Percentiles rank a stretch among this genome's conserved stretches.
Conservation (phyloP, 92 coral and sea anemone species). For the Porites lobata region DNA sequence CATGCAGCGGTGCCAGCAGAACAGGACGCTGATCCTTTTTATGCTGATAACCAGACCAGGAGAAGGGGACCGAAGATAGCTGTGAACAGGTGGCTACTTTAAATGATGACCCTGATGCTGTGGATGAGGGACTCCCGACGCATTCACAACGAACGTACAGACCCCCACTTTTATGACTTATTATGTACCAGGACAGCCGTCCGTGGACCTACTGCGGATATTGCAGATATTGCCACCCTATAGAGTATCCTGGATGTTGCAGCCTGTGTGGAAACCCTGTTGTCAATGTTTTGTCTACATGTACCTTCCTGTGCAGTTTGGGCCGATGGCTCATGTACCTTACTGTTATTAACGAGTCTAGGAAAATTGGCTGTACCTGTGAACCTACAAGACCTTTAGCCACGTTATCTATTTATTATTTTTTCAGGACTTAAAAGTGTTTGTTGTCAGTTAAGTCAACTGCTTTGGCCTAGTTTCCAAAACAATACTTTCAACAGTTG, state of each 20-base stretch:
- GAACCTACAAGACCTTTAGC: too few relatives aligned
- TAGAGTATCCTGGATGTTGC: conserved; percentile 6
- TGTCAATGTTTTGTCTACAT: neutral
- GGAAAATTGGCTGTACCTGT: too few relatives aligned
- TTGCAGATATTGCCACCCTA: too few relatives aligned
- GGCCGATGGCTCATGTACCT: too few relatives aligned
- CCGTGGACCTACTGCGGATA: conserved; percentile 12
- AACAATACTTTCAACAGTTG: too few relatives aligned
- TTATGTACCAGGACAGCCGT: conserved; percentile 19
- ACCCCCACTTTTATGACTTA: conserved; percentile 31
- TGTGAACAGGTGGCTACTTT: neutral
- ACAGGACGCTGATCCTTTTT: conserved; percentile 1
- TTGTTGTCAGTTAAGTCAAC: too few relatives aligned
- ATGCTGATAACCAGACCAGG: neutral
- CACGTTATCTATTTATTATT: too few relatives aligned
- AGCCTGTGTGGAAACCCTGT: conserved; percentile 3
- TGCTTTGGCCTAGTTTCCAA: too few relatives aligned
- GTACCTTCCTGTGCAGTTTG: too few relatives aligned
- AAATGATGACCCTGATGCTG: neutral
- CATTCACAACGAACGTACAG: conserved; percentile 19
- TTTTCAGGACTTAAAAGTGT: too few relatives aligned
- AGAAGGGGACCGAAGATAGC: neutral
- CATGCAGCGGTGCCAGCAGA: neutral
- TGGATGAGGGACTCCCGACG: neutral
- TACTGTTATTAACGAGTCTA: too few relatives aligned